Percentiles rank a stretch among this genome's conserved stretches.
Conservation (phyloP, 1,140 invertebrate genomes). For the Heliothis subflexa region DNA sequence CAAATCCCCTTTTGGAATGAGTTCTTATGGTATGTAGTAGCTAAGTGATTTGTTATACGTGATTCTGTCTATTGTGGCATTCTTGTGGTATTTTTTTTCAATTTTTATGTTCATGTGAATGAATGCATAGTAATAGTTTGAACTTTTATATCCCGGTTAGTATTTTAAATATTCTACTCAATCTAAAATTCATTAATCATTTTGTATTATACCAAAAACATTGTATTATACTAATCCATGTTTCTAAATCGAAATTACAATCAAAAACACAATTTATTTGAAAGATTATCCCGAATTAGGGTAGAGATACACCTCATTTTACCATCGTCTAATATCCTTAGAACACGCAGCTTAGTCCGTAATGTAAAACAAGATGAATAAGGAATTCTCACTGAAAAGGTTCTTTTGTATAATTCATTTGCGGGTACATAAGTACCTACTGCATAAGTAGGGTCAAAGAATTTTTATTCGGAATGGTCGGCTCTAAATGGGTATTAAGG, state of each 20-base stretch:
- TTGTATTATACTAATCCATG: neutral
- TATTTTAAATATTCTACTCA: no score
- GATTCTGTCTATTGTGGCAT: neutral
- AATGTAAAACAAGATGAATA: constrained; percentile 43
- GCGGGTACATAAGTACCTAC: constrained; percentile 27
- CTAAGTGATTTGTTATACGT: neutral
- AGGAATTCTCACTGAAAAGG: constrained; percentile 39
- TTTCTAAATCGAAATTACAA: neutral
- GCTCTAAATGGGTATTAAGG: constrained; percentile 12
- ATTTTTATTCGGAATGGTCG: constrained; percentile 20
- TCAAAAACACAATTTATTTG: constrained; percentile 9
- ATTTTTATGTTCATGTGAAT: no score
- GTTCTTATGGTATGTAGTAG: neutral
- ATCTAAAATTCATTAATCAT: no score
- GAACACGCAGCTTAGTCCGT: constrained; percentile 27
- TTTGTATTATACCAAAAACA: no score
- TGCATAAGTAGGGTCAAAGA: constrained; percentile 42
- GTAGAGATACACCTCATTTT: constrained; percentile 15
- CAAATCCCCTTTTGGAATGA: neutral
- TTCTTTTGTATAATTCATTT: constrained; percentile 47
- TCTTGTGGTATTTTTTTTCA: no score
- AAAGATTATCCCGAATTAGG: neutral
- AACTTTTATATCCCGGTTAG: no score
- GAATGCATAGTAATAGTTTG: neutral
- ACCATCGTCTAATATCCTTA: neutral